Percentiles rank a stretch among this genome's conserved stretches.
Evolutionary conservation across 2,797 vertebrate genomes (phyloP).

Genomic region (Aeoliscus strigatus): DNA sequence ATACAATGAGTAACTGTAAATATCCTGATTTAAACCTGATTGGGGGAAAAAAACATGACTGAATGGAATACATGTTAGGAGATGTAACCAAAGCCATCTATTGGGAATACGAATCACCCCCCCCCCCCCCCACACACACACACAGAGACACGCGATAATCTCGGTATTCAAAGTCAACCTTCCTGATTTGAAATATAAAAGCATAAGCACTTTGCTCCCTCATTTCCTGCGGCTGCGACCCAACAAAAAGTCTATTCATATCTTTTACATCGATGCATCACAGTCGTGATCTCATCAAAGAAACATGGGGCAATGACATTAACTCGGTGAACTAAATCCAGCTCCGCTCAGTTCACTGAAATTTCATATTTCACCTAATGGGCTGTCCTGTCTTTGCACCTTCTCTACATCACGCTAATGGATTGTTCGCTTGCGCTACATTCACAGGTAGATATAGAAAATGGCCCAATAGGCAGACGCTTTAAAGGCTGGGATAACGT

Average conservation of each 20-base stretch:
- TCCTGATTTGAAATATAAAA: constrained; percentile 29
- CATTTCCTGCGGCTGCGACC: constrained; percentile 33
- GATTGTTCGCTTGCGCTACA: constrained; percentile 29
- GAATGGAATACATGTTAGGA: too few relatives aligned
- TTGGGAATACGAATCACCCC: constrained; percentile 39
- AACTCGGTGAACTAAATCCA: constrained; percentile 63
- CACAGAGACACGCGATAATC: constrained; percentile 34
- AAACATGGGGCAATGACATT: constrained; percentile 69
- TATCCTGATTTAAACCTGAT: too few relatives aligned
- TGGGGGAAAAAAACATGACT: too few relatives aligned
- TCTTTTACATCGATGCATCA: constrained; percentile 57
- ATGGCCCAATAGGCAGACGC: constrained; percentile 13
- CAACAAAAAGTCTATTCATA: constrained; percentile 67
- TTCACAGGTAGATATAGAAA: constrained; percentile 25
- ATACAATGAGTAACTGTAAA: too few relatives aligned
- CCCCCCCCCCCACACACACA: too few relatives aligned
- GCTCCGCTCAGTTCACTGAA: constrained; percentile 34
- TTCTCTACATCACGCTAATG: constrained; percentile 34
- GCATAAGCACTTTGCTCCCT: constrained; percentile 37
- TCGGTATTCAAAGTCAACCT: constrained; percentile 48
- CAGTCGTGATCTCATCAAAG: constrained; percentile 70
- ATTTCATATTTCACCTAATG: constrained; percentile 62
- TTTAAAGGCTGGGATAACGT: constrained; percentile 7
- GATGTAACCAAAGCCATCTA: constrained; percentile 41
- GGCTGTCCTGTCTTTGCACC: constrained; percentile 37